Base-by-base conservation (phyloP, 2,797 vertebrate species). In the Cirrhinus mrigala region DNA sequence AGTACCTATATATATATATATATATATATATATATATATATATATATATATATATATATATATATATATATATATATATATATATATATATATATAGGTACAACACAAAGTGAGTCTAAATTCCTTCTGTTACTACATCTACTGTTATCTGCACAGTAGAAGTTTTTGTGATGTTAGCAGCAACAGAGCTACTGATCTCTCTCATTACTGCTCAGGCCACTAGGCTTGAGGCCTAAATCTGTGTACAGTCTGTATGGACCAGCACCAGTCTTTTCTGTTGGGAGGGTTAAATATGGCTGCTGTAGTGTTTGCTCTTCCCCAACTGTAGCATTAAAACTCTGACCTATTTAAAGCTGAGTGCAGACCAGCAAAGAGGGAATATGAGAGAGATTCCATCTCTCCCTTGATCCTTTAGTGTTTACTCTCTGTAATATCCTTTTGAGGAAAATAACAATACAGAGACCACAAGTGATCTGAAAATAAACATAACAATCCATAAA, bases 271-370 rank as follows among this genome's bases (percentile, higher is more conserved):
- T 54, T 77, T n/a, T 77, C 74, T 37, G 74, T 77, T 7, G 54
- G 74, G 50, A 58, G 74, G 29, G 52, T 79, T 64, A 79, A 64
- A 79, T 24, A 64, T 64, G 77, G 15, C 40, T 24, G 4, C 77
- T 24, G 37, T 79, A 48, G 58, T 20, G 40, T 20, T 20, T 79
- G 15, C 77, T 64, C 48, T 48, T 64, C 77, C 40, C 24, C 44
- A 14, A 48, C 16, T 46, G 40, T 64, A 79, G 77, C 40, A 79
- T 79, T 79, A 79, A 79, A 64, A 46, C 40, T 64, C 77, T 79
- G 77, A 79, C 58, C 77, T 79, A 79, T 48, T 79, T 64, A 46
- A 33, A 79, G 40, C 56, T 46, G 3, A 20, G 37, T 58, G 20
- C 48, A 50, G 48, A 52, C 44, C 46, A 48, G 46, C 8, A 8